Base-by-base conservation (phyloP, 1,140 invertebrate species). In the Paraescarpia echinospica region DNA sequence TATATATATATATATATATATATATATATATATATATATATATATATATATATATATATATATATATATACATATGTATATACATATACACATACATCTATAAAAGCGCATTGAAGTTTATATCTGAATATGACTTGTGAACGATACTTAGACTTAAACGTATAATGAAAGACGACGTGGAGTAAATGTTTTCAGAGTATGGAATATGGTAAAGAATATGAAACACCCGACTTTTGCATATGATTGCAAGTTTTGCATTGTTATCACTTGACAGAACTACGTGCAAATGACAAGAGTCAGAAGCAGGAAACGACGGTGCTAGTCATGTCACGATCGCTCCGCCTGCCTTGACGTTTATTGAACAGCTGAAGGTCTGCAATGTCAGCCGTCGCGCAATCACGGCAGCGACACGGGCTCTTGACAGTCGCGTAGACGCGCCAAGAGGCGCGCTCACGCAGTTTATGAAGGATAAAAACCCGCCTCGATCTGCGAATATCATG, bases 391-490 rank as follows among this genome's bases (percentile, higher is more conserved):
- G 6, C 59, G 59, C 59, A 77, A 77, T 77, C 59, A 77, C 59
- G 8, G 27, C 59, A 18, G 59, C 59, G 59, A 77, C 59, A 31
- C 22, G 59, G 41, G 12, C 59, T 5, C 59, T 14, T 77, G 59
- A 77, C 59, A 77, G 27, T 77, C 59, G 59, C 59, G 59, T 77
- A 8, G 59, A 77, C 22, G 59, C 59, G 59, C 59, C 59, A 77
- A 5, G 59, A 18, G 59, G 12, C 59, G 59, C 59, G 22, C 59
- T 77, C 14, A 27, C 1, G 18, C 59, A 77, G 59, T 77, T 77
- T 77, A 77, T 77, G 59, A 77, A 77, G 59, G 59, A 77, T 77
- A 77, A 77, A 77, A 77, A 77, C 59, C 59, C 27, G 59, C 59
- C 59, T 8, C 2, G 59, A 77, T 77, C 59, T 77, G 59, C 22